Base-by-base conservation (phyloP, 2,888 invertebrate species). In the Laspeyria flexula region DNA sequence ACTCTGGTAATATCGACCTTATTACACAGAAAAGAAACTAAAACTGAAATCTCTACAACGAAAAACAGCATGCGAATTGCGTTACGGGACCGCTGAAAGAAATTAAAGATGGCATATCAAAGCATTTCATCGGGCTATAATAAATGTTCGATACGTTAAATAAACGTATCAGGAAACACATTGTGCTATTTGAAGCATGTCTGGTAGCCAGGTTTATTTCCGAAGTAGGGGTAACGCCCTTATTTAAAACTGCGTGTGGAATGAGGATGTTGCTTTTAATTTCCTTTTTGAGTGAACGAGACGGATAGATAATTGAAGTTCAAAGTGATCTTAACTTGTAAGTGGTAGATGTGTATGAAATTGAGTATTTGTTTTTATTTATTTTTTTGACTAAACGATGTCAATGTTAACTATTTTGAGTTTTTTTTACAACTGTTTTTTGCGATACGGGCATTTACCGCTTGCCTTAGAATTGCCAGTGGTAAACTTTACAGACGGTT, bases 211-310 rank as follows among this genome's bases (percentile, higher is more conserved):
- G 62, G 62, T 71, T 80, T 78, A 78, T 73, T 81, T 73, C 55
- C 62, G 75, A 71, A 43, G 50, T 60, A 66, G 69, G 80, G 75
- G 75, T 79, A 83, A 83, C 75, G 83, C 77, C 79, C 79, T 76
- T 80, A 57, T 74, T 75, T 66, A 51, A 54, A 70, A 68, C 64
- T 65, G 57, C 57, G 54, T 53, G 50, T 43, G 51, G 63, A 67
- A 71, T 55, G 42, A 18, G 31, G 37, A 35, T 37, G 41, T 12
- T 30, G 23, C 11, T 10, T 34, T 11, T 41, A 12, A 35, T 34
- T 29, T 40, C 12, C 3, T 40, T 43, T 18, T 27, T 30, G 39
- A 35, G 11, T 12, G 16, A 25, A 25, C 35, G 11, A 15, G 11
- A 2, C 1, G 12, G n/a, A 21, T 4, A 6, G 10, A 12, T 21